Evolutionary conservation across 2,888 invertebrate genomes (phyloP).

Genomic region (Leptopilina syphax): DNA sequence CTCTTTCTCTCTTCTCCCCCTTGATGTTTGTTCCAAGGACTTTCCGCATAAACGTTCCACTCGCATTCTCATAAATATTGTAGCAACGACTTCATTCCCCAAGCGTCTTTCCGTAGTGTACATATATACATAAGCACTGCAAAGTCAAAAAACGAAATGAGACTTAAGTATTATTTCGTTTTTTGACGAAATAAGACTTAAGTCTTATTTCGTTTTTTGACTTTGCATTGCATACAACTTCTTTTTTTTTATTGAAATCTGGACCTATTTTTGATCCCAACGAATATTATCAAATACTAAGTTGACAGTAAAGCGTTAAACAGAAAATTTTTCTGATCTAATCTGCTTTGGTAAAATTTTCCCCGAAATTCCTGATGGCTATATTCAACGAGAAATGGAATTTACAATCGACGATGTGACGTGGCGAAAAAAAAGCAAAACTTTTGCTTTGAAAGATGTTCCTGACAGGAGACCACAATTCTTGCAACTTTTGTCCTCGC

Average conservation of each 20-base stretch:
- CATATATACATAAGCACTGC: slow-evolving; percentile 44
- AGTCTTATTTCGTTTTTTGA: too few species aligned
- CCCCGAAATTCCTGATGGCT: too few species aligned
- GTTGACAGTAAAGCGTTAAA: too few species aligned
- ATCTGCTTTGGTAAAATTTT: too few species aligned
- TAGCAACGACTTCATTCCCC: slow-evolving; percentile 56
- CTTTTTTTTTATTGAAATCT: too few species aligned
- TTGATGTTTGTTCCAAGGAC: slow-evolving; percentile 52
- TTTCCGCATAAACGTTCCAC: slow-evolving; percentile 53
- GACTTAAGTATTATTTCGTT: slow-evolving; percentile 50
- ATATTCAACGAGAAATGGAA: too few species aligned
- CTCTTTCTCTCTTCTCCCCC: slow-evolving; percentile 32
- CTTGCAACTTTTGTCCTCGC: slow-evolving; percentile 37
- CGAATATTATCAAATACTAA: too few species aligned
- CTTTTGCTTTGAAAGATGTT: slow-evolving; percentile 24
- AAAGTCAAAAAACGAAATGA: slow-evolving; percentile 54
- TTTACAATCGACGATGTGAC: slow-evolving; percentile 5
- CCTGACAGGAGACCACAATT: slow-evolving; percentile 26
- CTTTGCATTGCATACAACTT: too few species aligned
- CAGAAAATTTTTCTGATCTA: too few species aligned
- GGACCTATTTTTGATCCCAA: too few species aligned
- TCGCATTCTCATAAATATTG: slow-evolving; percentile 50
- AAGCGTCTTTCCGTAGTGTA: slow-evolving; percentile 54
- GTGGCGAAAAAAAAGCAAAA: slow-evolving; percentile 7
- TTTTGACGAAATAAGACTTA: too few species aligned